A percentile compares a stretch with the other conserved stretches of the same genome.
phyloP scores from a whole-genome alignment of 1,140 invertebrate species.

The Himalopsyche phryganea region DNA sequence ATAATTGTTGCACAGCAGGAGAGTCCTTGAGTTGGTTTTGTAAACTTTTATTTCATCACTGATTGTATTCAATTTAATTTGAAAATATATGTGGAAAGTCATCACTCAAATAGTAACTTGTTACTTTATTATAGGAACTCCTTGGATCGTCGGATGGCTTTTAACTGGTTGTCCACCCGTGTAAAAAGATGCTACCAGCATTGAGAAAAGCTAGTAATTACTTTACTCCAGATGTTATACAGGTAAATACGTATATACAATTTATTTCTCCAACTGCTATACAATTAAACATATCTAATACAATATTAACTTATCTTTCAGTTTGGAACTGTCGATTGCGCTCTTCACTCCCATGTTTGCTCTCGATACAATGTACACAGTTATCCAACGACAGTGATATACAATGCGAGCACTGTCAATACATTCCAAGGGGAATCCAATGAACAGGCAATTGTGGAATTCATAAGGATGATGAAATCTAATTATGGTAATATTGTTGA shows the following conservation, averaged over 20 bases:
- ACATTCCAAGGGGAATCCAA: conserved; percentile 62
- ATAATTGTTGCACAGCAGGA: too few species aligned
- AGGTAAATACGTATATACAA: conserved; percentile 18
- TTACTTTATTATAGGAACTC: conserved; percentile 41
- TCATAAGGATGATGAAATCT: conserved; percentile 57
- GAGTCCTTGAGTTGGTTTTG: too few species aligned
- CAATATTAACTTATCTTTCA: conserved; percentile 36
- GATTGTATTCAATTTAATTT: too few species aligned
- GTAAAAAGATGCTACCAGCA: conserved; percentile 69
- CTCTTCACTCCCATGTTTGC: conserved; percentile 53
- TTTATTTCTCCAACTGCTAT: neutral
- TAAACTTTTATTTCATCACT: too few species aligned
- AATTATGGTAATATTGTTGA: conserved; percentile 28
- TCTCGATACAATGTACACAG: conserved; percentile 62
- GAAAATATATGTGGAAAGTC: too few species aligned
- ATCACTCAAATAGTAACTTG: conserved; percentile 12
- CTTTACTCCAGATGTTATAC: conserved; percentile 46
- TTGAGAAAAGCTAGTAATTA: conserved; percentile 64
- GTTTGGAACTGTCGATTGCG: conserved; percentile 68
- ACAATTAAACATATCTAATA: neutral
- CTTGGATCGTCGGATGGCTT: conserved; percentile 78
- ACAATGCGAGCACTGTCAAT: conserved; percentile 58
- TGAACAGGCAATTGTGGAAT: conserved; percentile 61
- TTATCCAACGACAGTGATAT: conserved; percentile 73
- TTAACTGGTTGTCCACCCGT: conserved; percentile 85